phyloP scores from a whole-genome alignment of 1,140 invertebrate species.

The Carposina sasakii region DNA sequence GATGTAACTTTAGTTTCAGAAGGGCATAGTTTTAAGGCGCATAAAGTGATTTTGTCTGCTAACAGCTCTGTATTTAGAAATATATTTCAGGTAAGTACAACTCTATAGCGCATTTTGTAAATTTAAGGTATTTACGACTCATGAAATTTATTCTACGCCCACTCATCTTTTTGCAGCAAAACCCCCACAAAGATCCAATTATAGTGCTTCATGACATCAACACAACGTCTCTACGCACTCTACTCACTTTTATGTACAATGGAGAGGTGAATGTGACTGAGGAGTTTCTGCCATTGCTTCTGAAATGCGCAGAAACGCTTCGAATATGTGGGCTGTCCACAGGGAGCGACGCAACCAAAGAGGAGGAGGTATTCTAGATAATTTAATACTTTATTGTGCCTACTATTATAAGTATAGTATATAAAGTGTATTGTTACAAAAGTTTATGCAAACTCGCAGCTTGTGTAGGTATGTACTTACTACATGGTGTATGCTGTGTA shows the following conservation, averaged over 20 bases:
- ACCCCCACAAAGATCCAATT: conserved; percentile 79
- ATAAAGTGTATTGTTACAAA: not conserved
- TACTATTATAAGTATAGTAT: conserved; percentile 3
- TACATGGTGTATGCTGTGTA: too few species aligned
- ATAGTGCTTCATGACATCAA: conserved; percentile 80
- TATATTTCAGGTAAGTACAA: conserved; percentile 75
- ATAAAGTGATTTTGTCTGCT: conserved; percentile 82
- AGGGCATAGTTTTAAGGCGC: conserved; percentile 78
- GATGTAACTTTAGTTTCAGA: conserved; percentile 82
- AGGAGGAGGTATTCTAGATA: conserved; percentile 44
- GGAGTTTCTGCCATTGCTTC: conserved; percentile 75
- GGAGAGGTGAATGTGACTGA: conserved; percentile 80
- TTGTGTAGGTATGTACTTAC: too few species aligned
- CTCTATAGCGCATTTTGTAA: conserved; percentile 1
- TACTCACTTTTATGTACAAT: conserved; percentile 79
- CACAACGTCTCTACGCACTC: conserved; percentile 73
- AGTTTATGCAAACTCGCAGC: too few species aligned
- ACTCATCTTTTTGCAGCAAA: conserved; percentile 71
- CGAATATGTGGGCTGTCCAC: conserved; percentile 77
- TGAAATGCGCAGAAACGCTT: conserved; percentile 77
- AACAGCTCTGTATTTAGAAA: conserved; percentile 81
- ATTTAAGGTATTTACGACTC: not conserved
- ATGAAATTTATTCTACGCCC: conserved; percentile 34
- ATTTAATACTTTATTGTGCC: too few species aligned
- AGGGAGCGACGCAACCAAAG: conserved; percentile 43